Base-by-base conservation (phyloP, 2,113 vertebrate species). In the Artemisiospiza belli region DNA sequence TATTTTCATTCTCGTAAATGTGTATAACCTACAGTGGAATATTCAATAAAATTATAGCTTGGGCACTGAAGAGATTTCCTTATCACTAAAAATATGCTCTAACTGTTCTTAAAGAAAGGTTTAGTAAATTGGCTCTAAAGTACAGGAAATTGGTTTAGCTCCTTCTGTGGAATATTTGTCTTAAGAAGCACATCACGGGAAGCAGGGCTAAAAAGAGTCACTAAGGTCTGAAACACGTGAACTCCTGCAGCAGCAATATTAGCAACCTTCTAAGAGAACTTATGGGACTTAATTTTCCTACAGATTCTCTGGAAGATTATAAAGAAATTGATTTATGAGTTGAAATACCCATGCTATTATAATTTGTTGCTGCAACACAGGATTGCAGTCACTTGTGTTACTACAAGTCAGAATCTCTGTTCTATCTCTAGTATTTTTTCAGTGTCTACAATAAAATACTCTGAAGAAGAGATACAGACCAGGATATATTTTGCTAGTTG, bases 91-190 rank as follows among this genome's bases (percentile, higher is more conserved):
- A 93, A 63, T 86, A 77, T 24, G 54, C 49, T 43, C 37, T 67
- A 91, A 79, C n/a, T 0, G 0, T 87, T 92, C 79, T 86, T 93
- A 83, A 90, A 83, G 64, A 92, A 95, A 87, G 47, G 76, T 89
- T 95, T 92, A 78, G 83, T 64, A 89, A 93, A 93, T 89, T 81
- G 90, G 44, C 31, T 90, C 76, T 78, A 87, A 95, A 93, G 88
- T 51, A 47, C 72, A 83, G 85, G 92, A 96, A 92, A 96, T 88
- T 83, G 68, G 85, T 49, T 93, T 89, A 54, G 68, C 37, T 90
- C 31, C 12, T 81, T 92, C 52, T 72, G 23, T 62, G 41, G 61
- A 92, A 78, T 84, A 79, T 92, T 94, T 94, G 83, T 92, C 58
- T 90, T 89, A 72, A 86, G 83, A 67, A 92, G 54, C 39, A 58